phyloP scores from a whole-genome alignment of 2,888 invertebrate species.

The Stramonita haemastoma region DNA sequence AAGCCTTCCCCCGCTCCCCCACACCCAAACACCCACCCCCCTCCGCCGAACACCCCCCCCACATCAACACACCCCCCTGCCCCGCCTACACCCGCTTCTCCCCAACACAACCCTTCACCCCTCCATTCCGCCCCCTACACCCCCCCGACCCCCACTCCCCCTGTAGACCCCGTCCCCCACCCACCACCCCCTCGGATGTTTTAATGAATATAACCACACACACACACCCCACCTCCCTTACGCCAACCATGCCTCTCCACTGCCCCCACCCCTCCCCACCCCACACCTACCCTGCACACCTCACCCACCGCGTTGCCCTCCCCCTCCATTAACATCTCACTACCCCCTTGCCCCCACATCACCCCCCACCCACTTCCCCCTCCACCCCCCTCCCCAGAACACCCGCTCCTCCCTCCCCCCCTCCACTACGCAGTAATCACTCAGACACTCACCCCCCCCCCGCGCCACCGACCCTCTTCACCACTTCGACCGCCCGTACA shows the following conservation, averaged over 20 bases:
- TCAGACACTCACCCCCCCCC: neutral
- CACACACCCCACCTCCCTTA: neutral
- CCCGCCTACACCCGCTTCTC: neutral
- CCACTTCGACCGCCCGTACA: neutral
- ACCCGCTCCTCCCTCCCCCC: neutral
- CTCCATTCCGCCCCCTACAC: neutral
- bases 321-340: neutral
- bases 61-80: too few species aligned
- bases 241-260: neutral
- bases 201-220: neutral
- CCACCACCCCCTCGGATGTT: neutral
- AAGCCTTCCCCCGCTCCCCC: too few species aligned
- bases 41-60: too few species aligned
- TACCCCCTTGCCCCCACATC: neutral
- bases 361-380: neutral
- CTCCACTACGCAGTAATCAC: neutral
- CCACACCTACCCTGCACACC: neutral
- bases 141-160: neutral
- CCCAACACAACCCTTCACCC: neutral
- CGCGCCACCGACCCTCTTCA: neutral
- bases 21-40: too few species aligned
- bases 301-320: neutral
- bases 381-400: neutral
- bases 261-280: neutral
- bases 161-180: neutral